phyloP scores from a whole-genome alignment of 2,797 vertebrate genomes.

The Pangasius larnaudii region DNA sequence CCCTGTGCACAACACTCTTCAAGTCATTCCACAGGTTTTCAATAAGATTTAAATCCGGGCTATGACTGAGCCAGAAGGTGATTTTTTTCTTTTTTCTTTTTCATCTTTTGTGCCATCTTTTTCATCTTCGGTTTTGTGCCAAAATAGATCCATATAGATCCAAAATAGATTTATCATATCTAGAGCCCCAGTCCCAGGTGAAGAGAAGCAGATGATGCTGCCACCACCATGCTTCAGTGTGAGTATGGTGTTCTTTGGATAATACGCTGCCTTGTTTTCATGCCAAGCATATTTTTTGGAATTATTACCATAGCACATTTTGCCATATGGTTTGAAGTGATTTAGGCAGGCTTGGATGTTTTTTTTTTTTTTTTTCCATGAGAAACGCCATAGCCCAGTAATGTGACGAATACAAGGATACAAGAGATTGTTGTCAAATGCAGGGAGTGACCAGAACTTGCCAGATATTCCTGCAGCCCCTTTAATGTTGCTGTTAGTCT shows the following conservation, averaged over 20 bases:
- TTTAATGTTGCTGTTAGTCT: background rate
- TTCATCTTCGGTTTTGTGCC: background rate
- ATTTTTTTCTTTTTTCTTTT: background rate
- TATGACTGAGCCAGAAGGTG: background rate
- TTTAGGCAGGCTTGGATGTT: background rate
- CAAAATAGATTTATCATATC: background rate
- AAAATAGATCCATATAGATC: background rate
- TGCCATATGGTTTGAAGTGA: background rate
- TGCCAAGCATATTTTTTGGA: background rate
- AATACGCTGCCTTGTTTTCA: background rate
- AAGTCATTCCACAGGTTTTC: background rate
- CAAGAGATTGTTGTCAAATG: background rate
- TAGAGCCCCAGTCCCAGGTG: background rate
- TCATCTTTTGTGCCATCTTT: no score
- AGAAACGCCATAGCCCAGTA: background rate
- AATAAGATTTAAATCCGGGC: background rate
- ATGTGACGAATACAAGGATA: background rate
- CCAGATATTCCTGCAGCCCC: background rate
- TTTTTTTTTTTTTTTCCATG: background rate
- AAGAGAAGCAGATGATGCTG: background rate
- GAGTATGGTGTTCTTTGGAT: background rate
- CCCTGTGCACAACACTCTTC: background rate
- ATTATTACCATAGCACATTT: background rate
- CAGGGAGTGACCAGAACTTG: background rate
- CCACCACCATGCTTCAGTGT: background rate